Evolutionary conservation across 2,113 vertebrate genomes (phyloP), one percentile per base, ranked within the genome.

Genomic region (Diadophis punctatus): DNA sequence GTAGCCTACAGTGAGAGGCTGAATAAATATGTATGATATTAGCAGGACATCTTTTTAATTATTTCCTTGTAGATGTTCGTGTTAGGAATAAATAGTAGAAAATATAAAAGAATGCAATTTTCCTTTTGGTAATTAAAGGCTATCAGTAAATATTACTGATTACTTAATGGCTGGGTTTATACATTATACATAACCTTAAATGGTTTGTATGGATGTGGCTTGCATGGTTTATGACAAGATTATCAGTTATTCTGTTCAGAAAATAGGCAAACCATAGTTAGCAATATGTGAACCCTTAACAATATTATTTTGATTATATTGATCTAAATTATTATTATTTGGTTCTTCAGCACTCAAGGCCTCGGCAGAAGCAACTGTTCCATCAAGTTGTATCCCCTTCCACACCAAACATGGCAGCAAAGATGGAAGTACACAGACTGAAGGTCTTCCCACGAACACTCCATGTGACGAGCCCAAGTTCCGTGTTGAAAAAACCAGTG

Each of bases 371-470:
- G 98, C 98, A 96, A 97, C 95, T 86, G 94, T 96, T 89, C 95
- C 96, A 93, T 96, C 0, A 0, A 18, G 90, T 9, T 0, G 87
- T 1, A 0, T 27, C 60, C 34, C 96, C 8, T 87, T 96, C 89
- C 98, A 97, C 22, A 84, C 97, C 91, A 98, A 97, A 95, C 96
- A 96, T 0, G 95, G 96, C 74, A 98, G 98, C 94, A 97, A 97
- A 95, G 99, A 99, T 9, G 98, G 97, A 90, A 98, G 98, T 96
- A 99, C 98, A 1, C 99, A 99, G 93, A 98, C 98, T 0, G 98
- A 99, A 0, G 94, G 95, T n/a, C 91, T 11, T 0, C 56, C 92
- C 0, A 97, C 94, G 23, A 96, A 96, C 84, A 7, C 52, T 88
- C 95, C 95, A 88, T 88, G 86, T 0, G 94, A 93, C 30, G 96